Percentiles rank a stretch among this genome's conserved stretches.
phyloP scores from a whole-genome alignment of 2,113 vertebrate species.

The Heptranchias perlo region DNA sequence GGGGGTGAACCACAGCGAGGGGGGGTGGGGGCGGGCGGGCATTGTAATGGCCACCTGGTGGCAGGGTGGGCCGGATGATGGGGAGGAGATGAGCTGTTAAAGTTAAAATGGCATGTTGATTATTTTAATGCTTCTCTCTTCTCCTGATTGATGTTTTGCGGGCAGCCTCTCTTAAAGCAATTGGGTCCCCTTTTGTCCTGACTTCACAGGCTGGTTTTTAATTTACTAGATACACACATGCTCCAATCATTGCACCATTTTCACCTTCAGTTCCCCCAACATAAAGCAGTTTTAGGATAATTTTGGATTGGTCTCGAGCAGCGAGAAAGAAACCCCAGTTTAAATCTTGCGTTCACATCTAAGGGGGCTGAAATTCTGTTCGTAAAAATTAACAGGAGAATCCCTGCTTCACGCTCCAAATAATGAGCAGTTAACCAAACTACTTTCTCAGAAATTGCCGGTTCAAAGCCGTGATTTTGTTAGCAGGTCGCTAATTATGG shows the following conservation, averaged over 20 bases:
- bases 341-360: background rate
- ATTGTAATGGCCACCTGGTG: constrained; percentile 37
- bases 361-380: background rate
- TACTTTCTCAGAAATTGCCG: background rate
- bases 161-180: background rate
- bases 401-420: background rate
- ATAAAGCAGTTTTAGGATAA: background rate
- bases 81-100: background rate
- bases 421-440: background rate
- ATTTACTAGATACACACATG: background rate
- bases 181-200: background rate
- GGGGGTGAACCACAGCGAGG: background rate
- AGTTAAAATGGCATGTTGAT: background rate
- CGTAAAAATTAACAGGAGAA: background rate
- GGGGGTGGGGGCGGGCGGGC: background rate
- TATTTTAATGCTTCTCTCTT: background rate
- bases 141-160: background rate
- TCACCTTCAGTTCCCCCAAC: background rate
- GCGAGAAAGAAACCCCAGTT: background rate
- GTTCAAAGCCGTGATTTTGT: background rate
- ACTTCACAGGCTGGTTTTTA: background rate
- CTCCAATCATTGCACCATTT: background rate
- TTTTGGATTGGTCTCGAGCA: too few species aligned
- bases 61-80: background rate
- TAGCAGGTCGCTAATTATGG: background rate